Evolutionary conservation across 37 sponge, comb jelly and placozoan genomes (phyloP).

Genomic region (Mnemiopsis leidyi): DNA sequence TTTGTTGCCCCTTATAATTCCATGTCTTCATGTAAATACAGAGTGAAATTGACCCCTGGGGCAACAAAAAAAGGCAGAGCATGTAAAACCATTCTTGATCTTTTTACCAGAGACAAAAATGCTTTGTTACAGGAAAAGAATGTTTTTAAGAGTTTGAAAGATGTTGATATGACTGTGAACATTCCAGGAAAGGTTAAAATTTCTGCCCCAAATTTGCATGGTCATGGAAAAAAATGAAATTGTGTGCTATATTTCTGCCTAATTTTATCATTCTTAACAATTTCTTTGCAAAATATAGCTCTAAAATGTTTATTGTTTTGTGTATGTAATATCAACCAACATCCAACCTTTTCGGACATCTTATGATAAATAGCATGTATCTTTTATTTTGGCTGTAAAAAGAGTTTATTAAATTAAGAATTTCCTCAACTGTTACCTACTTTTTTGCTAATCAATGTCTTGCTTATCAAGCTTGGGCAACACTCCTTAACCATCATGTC

Average conservation of each 20-base stretch:
- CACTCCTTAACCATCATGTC: neutral
- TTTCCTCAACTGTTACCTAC: too few species aligned
- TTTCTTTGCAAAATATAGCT: too few species aligned
- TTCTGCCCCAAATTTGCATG: conserved; percentile 60
- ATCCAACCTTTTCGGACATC: too few species aligned
- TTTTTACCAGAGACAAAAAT: conserved; percentile 78
- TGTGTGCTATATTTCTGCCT: too few species aligned
- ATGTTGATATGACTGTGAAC: conserved; percentile 55
- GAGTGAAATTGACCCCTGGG: conserved; percentile 30
- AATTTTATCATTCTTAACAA: too few species aligned
- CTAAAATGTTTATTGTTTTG: too few species aligned
- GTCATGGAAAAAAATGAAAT: conserved; percentile 5
- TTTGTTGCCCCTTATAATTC: conserved; percentile 94
- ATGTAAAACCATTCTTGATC: conserved; percentile 74
- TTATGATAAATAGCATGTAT: too few species aligned
- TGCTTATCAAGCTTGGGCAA: neutral
- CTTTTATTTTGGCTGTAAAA: too few species aligned
- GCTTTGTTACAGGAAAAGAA: conserved; percentile 78
- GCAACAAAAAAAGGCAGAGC: conserved; percentile 65
- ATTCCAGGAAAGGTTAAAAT: conserved; percentile 62
- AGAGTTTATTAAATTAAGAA: too few species aligned
- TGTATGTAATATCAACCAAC: too few species aligned
- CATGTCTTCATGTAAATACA: conserved; percentile 84
- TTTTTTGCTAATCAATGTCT: too few species aligned
- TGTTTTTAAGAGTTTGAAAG: conserved; percentile 88